Conservation (phyloP, 1,140 invertebrate species). For the Saccostrea echinata region DNA sequence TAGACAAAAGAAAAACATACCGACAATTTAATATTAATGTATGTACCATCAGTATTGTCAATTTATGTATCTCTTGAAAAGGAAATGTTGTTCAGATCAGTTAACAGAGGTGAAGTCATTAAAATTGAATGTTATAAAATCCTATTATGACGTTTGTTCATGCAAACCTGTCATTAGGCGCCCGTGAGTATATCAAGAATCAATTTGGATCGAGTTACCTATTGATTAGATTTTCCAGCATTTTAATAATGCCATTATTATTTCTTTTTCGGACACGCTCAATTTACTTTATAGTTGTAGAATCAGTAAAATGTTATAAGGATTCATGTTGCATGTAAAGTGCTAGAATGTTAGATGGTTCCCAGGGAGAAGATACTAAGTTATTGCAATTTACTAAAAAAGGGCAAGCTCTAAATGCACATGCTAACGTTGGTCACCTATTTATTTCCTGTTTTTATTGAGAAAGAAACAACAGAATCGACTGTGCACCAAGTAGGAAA, state of each 20-base stretch:
- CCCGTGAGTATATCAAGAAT: neutral
- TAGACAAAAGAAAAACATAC: neutral
- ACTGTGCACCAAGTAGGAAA: too few species aligned
- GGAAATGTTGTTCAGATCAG: neutral
- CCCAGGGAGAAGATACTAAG: too few species aligned
- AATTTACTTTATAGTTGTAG: neutral
- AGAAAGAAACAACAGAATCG: too few species aligned
- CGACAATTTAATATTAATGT: too few species aligned
- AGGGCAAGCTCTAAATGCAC: too few species aligned
- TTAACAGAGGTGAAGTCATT: neutral
- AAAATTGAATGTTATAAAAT: neutral
- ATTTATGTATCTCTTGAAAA: neutral
- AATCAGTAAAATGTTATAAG: neutral
- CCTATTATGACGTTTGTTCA: slow-evolving; percentile 1
- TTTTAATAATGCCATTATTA: neutral
- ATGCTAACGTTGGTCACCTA: too few species aligned
- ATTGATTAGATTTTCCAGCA: neutral
- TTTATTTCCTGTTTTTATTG: too few species aligned
- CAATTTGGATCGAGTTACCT: neutral
- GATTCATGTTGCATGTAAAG: neutral
- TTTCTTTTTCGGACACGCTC: neutral
- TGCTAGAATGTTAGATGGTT: too few species aligned
- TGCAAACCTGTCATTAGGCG: neutral
- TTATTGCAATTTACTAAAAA: too few species aligned
- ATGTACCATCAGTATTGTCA: neutral